Evolutionary conservation across 1,140 invertebrate genomes (phyloP).

Genomic region (Maniola jurtina): DNA sequence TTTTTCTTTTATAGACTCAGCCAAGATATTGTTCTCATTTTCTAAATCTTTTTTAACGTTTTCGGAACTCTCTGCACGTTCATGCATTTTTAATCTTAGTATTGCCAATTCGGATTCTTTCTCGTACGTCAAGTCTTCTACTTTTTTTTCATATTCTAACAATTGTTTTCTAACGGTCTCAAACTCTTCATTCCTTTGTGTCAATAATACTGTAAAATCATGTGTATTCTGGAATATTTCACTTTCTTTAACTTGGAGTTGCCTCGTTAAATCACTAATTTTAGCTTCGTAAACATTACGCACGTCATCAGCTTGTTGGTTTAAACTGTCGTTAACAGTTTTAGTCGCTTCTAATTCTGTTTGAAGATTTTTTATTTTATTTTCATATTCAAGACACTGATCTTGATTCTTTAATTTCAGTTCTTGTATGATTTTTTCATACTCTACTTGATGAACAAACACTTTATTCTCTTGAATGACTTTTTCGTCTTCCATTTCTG

Average conservation of each 20-base stretch:
- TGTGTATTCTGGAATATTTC: conserved; percentile 70
- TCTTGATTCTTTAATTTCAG: conserved; percentile 44
- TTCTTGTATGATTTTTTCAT: conserved; percentile 63
- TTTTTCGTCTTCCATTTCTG: conserved; percentile 71
- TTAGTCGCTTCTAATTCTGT: conserved; percentile 52
- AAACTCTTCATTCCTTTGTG: conserved; percentile 68
- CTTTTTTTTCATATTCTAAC: conserved; percentile 69
- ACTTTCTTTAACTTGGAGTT: conserved; percentile 61
- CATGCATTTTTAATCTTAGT: conserved; percentile 71
- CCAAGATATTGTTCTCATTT: conserved; percentile 52
- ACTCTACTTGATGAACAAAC: conserved; percentile 66
- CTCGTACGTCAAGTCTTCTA: conserved; percentile 74
- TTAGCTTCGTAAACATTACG: conserved; percentile 39
- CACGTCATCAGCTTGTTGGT: conserved; percentile 40
- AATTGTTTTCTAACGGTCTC: conserved; percentile 69
- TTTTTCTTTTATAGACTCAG: conserved; percentile 67
- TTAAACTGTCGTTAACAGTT: conserved; percentile 48
- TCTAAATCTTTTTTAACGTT: conserved; percentile 51
- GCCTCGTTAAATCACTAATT: conserved; percentile 51
- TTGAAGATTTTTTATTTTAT: conserved; percentile 44
- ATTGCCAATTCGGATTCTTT: conserved; percentile 76
- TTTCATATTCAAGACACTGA: conserved; percentile 41
- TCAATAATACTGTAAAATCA: conserved; percentile 53
- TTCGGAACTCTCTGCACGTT: conserved; percentile 54
- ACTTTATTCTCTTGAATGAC: conserved; percentile 69